phyloP scores from a whole-genome alignment of 1,140 invertebrate species.

The Camponotus floridanus region DNA sequence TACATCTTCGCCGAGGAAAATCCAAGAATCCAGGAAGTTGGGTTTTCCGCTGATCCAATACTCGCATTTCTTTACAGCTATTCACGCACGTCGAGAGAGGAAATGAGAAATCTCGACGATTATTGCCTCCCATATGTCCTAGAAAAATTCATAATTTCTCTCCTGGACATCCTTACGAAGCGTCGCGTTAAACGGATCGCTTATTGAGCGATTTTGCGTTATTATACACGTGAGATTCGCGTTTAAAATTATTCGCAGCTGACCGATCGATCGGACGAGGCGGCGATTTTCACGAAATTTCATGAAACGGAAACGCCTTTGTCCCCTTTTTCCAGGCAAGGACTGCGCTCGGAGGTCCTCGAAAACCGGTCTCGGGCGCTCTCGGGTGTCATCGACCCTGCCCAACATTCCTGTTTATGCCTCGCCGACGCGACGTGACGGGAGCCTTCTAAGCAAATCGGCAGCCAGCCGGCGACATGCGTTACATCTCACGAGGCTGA shows the following conservation, averaged over 20 bases:
- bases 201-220: neutral
- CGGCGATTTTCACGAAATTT: slow-evolving; percentile 37
- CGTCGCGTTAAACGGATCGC: neutral
- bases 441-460: slow-evolving; percentile 56
- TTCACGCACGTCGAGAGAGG: slow-evolving; percentile 15
- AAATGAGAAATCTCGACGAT: slow-evolving; percentile 21
- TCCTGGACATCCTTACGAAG: slow-evolving; percentile 40
- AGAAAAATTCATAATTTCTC: slow-evolving; percentile 36
- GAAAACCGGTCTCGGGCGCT: slow-evolving; percentile 74
- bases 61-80: neutral
- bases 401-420: slow-evolving; percentile 76
- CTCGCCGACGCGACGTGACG: slow-evolving; percentile 64
- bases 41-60: neutral
- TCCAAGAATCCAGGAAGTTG: neutral
- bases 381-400: slow-evolving; percentile 77
- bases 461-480: slow-evolving; percentile 15
- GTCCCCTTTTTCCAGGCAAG: slow-evolving; percentile 68
- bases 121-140: neutral
- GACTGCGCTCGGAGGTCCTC: slow-evolving; percentile 71
- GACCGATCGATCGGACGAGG: neutral
- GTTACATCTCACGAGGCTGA: slow-evolving; percentile 35
- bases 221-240: neutral
- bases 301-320: slow-evolving; percentile 53
- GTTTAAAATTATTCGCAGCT: neutral
- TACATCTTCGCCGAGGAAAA: neutral